Percentiles rank a stretch among this genome's conserved stretches.
phyloP scores from a whole-genome alignment of 1,140 invertebrate species.

The Leptonema lineaticorne region DNA sequence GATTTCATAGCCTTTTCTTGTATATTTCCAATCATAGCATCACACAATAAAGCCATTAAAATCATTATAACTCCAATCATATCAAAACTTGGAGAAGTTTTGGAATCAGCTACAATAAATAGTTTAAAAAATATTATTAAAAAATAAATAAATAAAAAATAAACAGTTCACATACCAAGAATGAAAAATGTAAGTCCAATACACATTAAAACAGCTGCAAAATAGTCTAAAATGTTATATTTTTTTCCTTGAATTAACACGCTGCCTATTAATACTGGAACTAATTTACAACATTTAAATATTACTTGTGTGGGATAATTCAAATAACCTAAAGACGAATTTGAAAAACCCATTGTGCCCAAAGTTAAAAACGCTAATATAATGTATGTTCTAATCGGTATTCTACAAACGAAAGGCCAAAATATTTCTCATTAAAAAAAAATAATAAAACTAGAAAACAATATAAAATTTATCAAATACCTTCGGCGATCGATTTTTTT shows the following conservation, averaged over 20 bases:
- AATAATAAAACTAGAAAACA: conserved; percentile 22
- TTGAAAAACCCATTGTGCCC: conserved; percentile 95
- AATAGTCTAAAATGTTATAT: conserved; percentile 81
- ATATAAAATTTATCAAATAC: conserved; percentile 51
- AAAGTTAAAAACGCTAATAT: conserved; percentile 84
- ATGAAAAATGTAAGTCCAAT: conserved; percentile 90
- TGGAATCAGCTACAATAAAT: conserved; percentile 79
- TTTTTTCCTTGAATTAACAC: conserved; percentile 89
- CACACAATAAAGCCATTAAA: conserved; percentile 81
- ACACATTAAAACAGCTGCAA: conserved; percentile 85
- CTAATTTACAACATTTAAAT: conserved; percentile 95
- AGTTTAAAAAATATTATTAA: conserved; percentile 2
- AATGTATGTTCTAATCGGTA: conserved; percentile 79
- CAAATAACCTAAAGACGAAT: conserved; percentile 90
- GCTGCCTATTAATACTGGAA: conserved; percentile 90
- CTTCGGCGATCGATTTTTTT: conserved; percentile 65
- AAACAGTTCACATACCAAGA: conserved; percentile 51
- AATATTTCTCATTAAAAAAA: conserved; percentile 7
- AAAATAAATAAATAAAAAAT: conserved; percentile 4
- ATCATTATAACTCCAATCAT: conserved; percentile 83
- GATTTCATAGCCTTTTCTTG: conserved; percentile 93
- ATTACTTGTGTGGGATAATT: conserved; percentile 96
- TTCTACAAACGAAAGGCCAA: conserved; percentile 60
- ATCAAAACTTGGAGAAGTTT: conserved; percentile 87
- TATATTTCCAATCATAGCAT: conserved; percentile 93